Conservation (phyloP, 1,140 invertebrate species). For the Cepaea nemoralis region DNA sequence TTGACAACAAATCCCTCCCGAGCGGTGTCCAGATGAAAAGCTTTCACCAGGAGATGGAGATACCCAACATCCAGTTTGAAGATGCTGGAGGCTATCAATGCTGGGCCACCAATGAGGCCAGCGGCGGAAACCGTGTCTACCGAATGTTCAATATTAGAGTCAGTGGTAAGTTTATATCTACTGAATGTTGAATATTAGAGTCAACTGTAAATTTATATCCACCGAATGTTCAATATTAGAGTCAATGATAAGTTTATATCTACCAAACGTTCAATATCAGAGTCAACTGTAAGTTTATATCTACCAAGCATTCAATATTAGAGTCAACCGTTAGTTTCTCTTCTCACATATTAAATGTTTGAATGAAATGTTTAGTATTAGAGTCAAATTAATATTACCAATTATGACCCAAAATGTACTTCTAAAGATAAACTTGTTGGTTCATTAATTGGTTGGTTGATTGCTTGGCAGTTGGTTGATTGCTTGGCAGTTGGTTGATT, state of each 20-base stretch:
- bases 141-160: slow-evolving; percentile 57
- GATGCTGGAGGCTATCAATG: slow-evolving; percentile 68
- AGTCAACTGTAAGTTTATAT: no score
- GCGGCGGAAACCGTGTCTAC: slow-evolving; percentile 45
- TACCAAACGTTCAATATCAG: no score
- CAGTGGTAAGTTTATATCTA: slow-evolving; percentile 59
- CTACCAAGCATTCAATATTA: slow-evolving; percentile 53
- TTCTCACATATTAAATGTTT: background rate
- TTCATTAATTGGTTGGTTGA: no score
- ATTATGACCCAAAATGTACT: no score
- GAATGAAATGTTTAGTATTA: no score
- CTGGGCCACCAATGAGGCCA: slow-evolving; percentile 60
- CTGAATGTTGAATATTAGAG: no score
- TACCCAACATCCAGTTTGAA: slow-evolving; percentile 54
- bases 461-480: no score
- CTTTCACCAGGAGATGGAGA: slow-evolving; percentile 64
- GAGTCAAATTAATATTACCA: no score
- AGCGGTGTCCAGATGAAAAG: slow-evolving; percentile 49
- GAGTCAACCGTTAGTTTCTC: slow-evolving; percentile 60
- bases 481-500: no score
- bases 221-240: slow-evolving; percentile 53
- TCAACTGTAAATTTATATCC: slow-evolving; percentile 45
- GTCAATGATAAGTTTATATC: slow-evolving; percentile 61
- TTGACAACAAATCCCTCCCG: slow-evolving; percentile 45
- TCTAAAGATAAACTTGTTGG: no score